These are phyloP conservation scores for Rhombomys opimus DNA, from an alignment of 2,113 vertebrate genomes.

Conservation along the genomic window DNA sequence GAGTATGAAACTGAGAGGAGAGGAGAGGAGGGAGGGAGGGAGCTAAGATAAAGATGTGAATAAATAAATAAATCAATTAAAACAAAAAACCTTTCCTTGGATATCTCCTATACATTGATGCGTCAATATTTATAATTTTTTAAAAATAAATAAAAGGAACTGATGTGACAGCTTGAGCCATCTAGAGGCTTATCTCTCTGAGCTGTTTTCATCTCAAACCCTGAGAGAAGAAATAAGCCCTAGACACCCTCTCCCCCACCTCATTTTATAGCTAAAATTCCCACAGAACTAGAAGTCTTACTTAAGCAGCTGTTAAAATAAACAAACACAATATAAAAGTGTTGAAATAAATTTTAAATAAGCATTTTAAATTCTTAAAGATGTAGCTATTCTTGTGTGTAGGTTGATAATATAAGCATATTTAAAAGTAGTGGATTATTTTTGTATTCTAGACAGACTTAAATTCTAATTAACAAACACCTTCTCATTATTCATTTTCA, in stretches of 20 bases:
- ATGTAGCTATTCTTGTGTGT: background rate
- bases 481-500: background rate
- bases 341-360: conserved; percentile 37
- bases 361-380: conserved; percentile 16
- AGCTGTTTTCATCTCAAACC: conserved; percentile 50
- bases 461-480: conserved; percentile 24
- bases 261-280: conserved; percentile 41
- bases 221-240: conserved; percentile 62
- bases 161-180: background rate
- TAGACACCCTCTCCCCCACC: background rate
- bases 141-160: background rate
- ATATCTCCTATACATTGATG: conserved; percentile 21
- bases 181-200: background rate
- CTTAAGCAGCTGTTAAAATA: conserved; percentile 66
- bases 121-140: conserved; percentile 9
- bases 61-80: no score
- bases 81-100: background rate
- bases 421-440: conserved; percentile 34
- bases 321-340: conserved; percentile 28
- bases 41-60: no score
- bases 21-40: no score
- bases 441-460: conserved; percentile 14
- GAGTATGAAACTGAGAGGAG: no score
- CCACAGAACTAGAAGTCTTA: conserved; percentile 20
- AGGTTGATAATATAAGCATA: conserved; percentile 6